phyloP scores from a whole-genome alignment of 1,140 invertebrate species.

The Lasioglossum albipes region DNA sequence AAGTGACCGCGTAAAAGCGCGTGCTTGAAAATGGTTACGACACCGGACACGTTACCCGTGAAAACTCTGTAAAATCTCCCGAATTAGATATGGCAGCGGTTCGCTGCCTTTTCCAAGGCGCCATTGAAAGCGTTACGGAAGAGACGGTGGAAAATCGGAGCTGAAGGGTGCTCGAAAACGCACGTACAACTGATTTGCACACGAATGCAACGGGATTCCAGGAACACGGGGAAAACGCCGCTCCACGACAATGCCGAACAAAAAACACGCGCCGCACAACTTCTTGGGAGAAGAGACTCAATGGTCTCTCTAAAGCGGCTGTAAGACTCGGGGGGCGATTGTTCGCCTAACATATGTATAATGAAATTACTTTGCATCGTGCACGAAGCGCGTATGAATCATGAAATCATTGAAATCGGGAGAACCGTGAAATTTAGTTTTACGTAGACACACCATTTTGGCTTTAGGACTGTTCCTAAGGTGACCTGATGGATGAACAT shows the following conservation, averaged over 20 bases:
- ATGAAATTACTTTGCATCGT: background rate
- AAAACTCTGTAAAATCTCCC: conserved; percentile 6
- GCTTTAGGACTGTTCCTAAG: no score
- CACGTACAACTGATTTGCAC: conserved; percentile 41
- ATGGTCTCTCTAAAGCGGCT: background rate
- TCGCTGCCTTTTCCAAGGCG: background rate
- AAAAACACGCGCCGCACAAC: background rate
- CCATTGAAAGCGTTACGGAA: background rate
- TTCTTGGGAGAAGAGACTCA: background rate
- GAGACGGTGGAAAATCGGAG: conserved; percentile 27
- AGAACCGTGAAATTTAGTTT: no score
- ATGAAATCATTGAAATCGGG: no score
- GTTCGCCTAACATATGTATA: background rate
- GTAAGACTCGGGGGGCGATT: background rate
- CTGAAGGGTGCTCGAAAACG: conserved; percentile 7
- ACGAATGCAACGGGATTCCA: conserved; percentile 32
- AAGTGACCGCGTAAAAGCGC: background rate
- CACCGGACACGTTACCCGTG: conserved; percentile 10
- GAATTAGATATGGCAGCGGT: background rate
- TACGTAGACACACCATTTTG: no score
- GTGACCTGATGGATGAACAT: no score
- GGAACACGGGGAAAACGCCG: conserved; percentile 24
- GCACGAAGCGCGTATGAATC: no score
- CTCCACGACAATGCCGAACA: background rate
- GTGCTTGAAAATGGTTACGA: conserved; percentile 12